phyloP scores from a whole-genome alignment of 1,140 invertebrate species.

The Cydia fagiglandana region DNA sequence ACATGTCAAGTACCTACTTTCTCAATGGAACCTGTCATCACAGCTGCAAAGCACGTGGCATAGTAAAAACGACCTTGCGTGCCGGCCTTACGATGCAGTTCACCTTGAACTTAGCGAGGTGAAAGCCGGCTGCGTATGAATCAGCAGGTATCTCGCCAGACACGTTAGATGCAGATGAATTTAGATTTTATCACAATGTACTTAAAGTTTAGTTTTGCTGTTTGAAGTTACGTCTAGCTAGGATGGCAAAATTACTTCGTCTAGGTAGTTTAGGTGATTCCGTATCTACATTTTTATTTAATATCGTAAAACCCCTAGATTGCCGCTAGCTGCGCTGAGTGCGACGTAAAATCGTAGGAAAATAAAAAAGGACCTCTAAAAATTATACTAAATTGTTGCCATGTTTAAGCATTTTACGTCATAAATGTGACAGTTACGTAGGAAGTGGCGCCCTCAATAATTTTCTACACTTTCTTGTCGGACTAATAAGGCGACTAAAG shows the following conservation, averaged over 20 bases:
- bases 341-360: too few species aligned
- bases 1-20: conserved; percentile 16
- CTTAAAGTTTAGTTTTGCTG: conserved; percentile 1
- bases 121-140: conserved; percentile 25
- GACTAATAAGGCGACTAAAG: too few species aligned
- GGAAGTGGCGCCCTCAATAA: too few species aligned
- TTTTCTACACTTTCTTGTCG: too few species aligned
- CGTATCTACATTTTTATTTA: not conserved
- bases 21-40: conserved; percentile 13
- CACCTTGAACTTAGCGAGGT: conserved; percentile 33
- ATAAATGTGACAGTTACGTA: too few species aligned
- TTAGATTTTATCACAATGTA: not conserved
- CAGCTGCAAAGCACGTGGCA: conserved; percentile 23
- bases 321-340: not conserved
- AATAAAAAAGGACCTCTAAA: too few species aligned
- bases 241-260: not conserved
- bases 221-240: conserved; percentile 7
- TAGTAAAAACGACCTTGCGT: conserved; percentile 34
- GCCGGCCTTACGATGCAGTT: conserved; percentile 27
- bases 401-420: too few species aligned
- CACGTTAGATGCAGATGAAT: not conserved
- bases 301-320: not conserved
- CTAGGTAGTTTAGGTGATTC: not conserved
- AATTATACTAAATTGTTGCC: too few species aligned
- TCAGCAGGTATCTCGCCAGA: conserved; percentile 28